Evolutionary conservation across 1,140 invertebrate species (phyloP), one percentile per base, ranked within the genome.

Genomic region (Prorops nasuta): DNA sequence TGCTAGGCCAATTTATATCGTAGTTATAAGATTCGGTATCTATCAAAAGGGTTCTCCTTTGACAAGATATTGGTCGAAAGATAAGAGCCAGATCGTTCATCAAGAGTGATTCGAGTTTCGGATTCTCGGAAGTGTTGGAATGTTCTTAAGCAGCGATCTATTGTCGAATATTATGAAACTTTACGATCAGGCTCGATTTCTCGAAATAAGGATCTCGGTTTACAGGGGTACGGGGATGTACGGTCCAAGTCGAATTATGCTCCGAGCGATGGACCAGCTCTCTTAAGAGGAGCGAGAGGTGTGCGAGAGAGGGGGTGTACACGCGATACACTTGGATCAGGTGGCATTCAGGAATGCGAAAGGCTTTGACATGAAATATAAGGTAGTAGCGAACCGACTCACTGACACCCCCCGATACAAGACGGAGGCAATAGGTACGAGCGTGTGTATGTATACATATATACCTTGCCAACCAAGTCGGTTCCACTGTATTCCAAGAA

Each of bases 321-420:
- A 28, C 24, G 10, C 24, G 24, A 28, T 16, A 49, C 52, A 39
- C 48, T 22, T 43, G 51, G 49, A 59, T 59, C 54, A 59, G 50
- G 50, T 59, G 57, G 54, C 50, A 45, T 59, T 56, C 45, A 59
- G 57, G 57, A 59, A 59, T 59, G 54, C 54, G 40, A 59, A 59
- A 57, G 50, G 40, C 45, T 59, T 51, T 56, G 47, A 45, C 53
- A 31, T 55, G 53, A 56, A 47, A 51, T 58, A 56, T 58, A 58
- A 58, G 52, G 49, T 56, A 47, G 56, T 56, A 54, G 50, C 54
- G 42, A 59, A 56, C 37, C 49, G 37, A 44, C 34, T 35, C 46
- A 37, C 37, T 40, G 56, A 58, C 56, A 58, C 49, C 32, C 40
- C 19, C 44, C 35, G 48, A 36, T 32, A 8, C 16, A 43, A 34